Base-by-base conservation (phyloP, 2,888 invertebrate species). In the Euclidia mi region DNA sequence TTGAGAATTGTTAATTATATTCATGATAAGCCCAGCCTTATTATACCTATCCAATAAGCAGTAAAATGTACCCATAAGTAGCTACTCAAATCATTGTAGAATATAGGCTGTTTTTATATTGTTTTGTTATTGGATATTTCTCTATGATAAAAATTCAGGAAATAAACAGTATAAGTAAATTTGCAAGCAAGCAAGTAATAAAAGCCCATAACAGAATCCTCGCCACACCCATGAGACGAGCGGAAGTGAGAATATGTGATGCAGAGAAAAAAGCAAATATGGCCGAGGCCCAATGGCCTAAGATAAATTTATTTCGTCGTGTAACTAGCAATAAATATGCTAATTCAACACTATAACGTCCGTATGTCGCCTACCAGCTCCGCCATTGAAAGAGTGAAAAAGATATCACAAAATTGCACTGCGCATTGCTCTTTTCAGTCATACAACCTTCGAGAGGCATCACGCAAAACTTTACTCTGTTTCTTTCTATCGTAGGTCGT, bases 391-490 rank as follows among this genome's bases (percentile, higher is more conserved):
- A 90, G 90, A 92, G 91, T 90, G 92, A 92, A 94, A 94, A 94
- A 94, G 93, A 94, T 92, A 92, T 93, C 92, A 90, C 91, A 87
- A 89, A 92, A 93, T 94, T 94, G 91, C 93, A 94, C 91, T 92
- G 94, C 93, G 93, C 93, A 94, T 89, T 88, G 88, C 91, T 91
- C 89, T 92, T 92, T 93, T 90, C 92, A 89, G 92, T 87, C 89
- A 89, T 88, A 88, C 89, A 90, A 77, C 87, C 89, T 89, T 88
- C 83, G 70, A 74, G 70, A 48, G 64, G 64, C 73, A 82, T 78
- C 89, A 85, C 71, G 81, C 84, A 72, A 92, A 91, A 91, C 70
- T 81, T 91, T 72, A 87, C 92, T 82, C 84, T 92, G 86, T 86
- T 81, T 81, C 88, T 88, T 88, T 86, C 76, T 59, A 62, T 79